Conservation (phyloP, 2,888 invertebrate genomes). For the Stramonita haemastoma region DNA sequence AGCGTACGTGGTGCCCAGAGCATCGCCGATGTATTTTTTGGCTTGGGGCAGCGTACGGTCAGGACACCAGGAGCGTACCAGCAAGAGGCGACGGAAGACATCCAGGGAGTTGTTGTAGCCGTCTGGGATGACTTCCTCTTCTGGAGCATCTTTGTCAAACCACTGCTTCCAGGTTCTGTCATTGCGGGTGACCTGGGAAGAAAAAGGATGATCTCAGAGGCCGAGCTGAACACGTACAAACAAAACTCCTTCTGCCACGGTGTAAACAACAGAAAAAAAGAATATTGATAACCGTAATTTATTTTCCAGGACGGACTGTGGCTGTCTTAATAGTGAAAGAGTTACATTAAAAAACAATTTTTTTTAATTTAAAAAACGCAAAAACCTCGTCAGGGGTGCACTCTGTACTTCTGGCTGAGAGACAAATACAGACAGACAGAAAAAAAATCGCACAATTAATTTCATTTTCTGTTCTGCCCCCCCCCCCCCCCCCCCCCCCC, state of each 20-base stretch:
- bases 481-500: too few relatives aligned
- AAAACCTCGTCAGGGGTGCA: too few relatives aligned
- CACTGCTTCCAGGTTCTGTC: conserved; percentile 77
- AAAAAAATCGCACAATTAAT: too few relatives aligned
- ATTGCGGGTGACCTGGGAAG: conserved; percentile 68
- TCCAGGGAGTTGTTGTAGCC: conserved; percentile 76
- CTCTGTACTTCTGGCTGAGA: too few relatives aligned
- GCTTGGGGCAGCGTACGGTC: conserved; percentile 77
- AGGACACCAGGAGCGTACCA: conserved; percentile 77
- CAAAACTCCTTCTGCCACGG: too few relatives aligned
- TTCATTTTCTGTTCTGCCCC: too few relatives aligned
- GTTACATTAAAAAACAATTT: too few relatives aligned
- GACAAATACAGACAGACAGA: too few relatives aligned
- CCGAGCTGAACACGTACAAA: background rate
- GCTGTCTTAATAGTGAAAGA: too few relatives aligned
- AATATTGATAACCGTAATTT: too few relatives aligned
- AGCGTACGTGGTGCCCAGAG: conserved; percentile 74
- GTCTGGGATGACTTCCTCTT: conserved; percentile 77
- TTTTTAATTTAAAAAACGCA: too few relatives aligned
- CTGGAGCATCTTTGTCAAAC: conserved; percentile 78
- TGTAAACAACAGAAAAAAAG: background rate
- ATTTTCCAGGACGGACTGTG: too few relatives aligned
- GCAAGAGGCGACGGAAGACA: conserved; percentile 75
- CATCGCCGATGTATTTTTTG: conserved; percentile 74
- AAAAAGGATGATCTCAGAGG: background rate